A percentile compares a stretch with the other conserved stretches of the same genome.
Evolutionary conservation across 2,888 invertebrate species (phyloP).

Genomic region (Pollenia angustigena): DNA sequence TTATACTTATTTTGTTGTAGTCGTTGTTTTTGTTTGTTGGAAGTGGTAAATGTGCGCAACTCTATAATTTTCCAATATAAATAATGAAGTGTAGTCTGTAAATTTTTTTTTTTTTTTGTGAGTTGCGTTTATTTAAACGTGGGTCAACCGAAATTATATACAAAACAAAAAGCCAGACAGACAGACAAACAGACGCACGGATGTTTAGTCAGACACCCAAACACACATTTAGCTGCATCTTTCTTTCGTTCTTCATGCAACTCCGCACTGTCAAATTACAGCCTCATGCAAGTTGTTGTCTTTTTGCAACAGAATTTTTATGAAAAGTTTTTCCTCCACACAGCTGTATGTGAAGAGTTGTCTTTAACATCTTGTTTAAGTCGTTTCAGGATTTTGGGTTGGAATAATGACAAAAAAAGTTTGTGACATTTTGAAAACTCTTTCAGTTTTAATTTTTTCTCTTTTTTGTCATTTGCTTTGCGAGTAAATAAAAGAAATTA

Average conservation of each 20-base stretch:
- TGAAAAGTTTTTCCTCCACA: constrained; percentile 31
- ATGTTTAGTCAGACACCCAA: neutral
- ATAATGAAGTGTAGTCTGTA: constrained; percentile 71
- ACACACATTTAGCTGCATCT: constrained; percentile 28
- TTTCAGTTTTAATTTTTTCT: constrained; percentile 8
- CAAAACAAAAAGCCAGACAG: constrained; percentile 10
- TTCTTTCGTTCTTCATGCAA: neutral
- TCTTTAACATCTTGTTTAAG: constrained; percentile 51
- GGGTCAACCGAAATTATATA: constrained; percentile 63
- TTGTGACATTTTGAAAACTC: constrained; percentile 58
- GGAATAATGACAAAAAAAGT: constrained; percentile 5
- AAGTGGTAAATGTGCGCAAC: constrained; percentile 68
- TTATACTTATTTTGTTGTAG: constrained; percentile 23
- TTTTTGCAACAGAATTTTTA: neutral
- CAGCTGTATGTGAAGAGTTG: constrained; percentile 40
- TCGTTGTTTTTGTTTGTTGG: constrained; percentile 49
- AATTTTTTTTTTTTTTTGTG: constrained; percentile 20
- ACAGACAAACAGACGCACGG: neutral
- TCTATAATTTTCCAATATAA: constrained; percentile 74
- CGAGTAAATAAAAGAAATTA: constrained; percentile 61
- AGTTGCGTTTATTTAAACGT: constrained; percentile 47
- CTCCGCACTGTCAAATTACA: neutral
- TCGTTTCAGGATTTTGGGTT: constrained; percentile 1
- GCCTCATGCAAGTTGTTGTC: neutral
- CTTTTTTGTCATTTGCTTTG: neutral